Evolutionary conservation across 2,888 invertebrate genomes (phyloP).

Genomic region (Sarcophaga subvicina): DNA sequence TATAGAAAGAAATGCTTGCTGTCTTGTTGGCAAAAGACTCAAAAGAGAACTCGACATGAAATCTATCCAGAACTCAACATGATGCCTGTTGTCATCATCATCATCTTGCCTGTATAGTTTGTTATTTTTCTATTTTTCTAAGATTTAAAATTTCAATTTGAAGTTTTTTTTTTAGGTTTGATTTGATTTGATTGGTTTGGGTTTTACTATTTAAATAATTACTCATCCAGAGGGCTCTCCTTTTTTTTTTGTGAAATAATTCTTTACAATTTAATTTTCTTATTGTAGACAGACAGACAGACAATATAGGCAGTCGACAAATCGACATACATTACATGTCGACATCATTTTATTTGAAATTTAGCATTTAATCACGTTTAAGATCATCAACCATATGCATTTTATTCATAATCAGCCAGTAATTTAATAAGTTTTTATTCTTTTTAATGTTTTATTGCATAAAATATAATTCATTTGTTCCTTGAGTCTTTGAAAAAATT

Average conservation of each 20-base stretch:
- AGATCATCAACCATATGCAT: constrained; percentile 48
- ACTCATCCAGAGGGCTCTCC: neutral
- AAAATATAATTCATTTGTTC: neutral
- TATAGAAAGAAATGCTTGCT: too few species aligned
- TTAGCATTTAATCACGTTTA: constrained; percentile 48
- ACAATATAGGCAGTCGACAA: too few species aligned
- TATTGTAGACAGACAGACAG: neutral
- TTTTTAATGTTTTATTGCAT: constrained; percentile 20
- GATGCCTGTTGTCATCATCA: neutral
- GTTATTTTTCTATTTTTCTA: neutral
- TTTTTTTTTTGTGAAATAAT: neutral
- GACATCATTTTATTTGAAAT: constrained; percentile 25
- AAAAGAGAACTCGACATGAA: neutral
- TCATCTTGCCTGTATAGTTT: neutral
- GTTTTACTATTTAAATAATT: neutral
- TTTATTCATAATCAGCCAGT: constrained; percentile 53
- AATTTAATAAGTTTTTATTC: constrained; percentile 27
- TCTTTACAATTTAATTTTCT: neutral
- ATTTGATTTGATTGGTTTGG: too few species aligned
- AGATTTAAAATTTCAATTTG: neutral
- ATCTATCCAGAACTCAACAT: neutral
- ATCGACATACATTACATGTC: neutral
- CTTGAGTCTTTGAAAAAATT: neutral
- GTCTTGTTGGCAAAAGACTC: neutral
- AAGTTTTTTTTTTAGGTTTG: neutral